Evolutionary conservation across 2,888 invertebrate species (phyloP).

Genomic region (Phrixothrix hirtus): DNA sequence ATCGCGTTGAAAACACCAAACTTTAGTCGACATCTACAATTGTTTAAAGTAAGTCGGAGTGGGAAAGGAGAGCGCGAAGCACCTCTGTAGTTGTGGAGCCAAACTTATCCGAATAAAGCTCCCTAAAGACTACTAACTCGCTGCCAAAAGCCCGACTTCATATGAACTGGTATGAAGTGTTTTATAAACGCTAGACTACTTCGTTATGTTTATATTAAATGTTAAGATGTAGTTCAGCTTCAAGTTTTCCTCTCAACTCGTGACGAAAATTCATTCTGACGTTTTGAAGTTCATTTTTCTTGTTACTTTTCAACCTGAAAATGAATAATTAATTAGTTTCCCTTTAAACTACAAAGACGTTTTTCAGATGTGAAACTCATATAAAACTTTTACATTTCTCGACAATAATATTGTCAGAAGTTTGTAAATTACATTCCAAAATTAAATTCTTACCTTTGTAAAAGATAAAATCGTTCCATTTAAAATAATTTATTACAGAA

Average conservation of each 20-base stretch:
- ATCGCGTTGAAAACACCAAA: constrained; percentile 40
- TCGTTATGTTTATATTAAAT: constrained; percentile 16
- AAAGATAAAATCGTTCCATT: no score
- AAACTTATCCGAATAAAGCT: constrained; percentile 22
- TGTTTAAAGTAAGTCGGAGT: constrained; percentile 21
- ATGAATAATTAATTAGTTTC: constrained; percentile 21
- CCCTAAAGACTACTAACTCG: constrained; percentile 21
- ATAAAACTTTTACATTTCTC: not conserved
- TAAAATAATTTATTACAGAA: no score
- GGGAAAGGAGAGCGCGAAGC: constrained; percentile 7
- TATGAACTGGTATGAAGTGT: constrained; percentile 19
- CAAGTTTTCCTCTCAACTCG: constrained; percentile 11
- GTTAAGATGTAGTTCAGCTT: constrained; percentile 9
- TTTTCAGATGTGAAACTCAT: not conserved
- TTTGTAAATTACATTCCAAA: not conserved
- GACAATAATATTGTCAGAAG: not conserved
- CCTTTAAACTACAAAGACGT: not conserved
- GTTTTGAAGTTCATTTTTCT: constrained; percentile 14
- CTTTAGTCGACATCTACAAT: constrained; percentile 41
- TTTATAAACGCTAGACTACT: constrained; percentile 18
- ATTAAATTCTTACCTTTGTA: no score
- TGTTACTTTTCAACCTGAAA: constrained; percentile 22
- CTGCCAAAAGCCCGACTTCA: constrained; percentile 18
- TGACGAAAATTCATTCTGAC: not conserved
- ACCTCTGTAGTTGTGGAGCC: constrained; percentile 20